phyloP scores from a whole-genome alignment of 2,113 vertebrate genomes.

The Leucosticte australis region DNA sequence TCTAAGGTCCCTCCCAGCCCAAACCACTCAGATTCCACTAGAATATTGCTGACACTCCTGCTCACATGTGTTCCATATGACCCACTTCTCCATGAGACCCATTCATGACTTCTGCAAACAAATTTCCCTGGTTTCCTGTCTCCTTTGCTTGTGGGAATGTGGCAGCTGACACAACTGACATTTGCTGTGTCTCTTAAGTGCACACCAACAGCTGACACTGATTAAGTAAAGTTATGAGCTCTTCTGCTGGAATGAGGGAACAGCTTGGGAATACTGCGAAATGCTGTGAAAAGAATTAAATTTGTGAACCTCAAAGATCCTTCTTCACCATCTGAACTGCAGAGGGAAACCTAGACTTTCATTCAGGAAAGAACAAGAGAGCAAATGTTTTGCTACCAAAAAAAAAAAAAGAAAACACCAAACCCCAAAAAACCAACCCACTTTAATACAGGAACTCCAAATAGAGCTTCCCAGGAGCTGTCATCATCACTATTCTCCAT shows the following conservation, averaged over 20 bases:
- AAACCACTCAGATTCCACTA: neutral
- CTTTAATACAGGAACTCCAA: neutral
- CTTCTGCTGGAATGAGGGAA: neutral
- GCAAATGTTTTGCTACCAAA: neutral
- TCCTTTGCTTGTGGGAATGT: neutral
- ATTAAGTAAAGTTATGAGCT: neutral
- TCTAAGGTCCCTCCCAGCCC: neutral
- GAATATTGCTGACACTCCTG: neutral
- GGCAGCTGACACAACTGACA: neutral
- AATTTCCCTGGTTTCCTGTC: neutral
- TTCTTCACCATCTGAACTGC: constrained; percentile 1
- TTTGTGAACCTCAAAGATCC: neutral
- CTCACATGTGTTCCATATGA: neutral
- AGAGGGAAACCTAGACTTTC: neutral
- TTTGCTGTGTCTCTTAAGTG: neutral
- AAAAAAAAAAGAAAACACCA: neutral
- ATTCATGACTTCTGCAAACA: neutral
- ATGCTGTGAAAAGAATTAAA: neutral
- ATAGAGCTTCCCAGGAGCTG: neutral
- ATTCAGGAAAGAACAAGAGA: neutral
- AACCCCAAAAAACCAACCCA: neutral
- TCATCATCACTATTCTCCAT: neutral
- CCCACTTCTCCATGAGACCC: neutral
- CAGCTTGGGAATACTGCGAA: neutral
- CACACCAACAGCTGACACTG: neutral